Percentiles rank a stretch among this genome's conserved stretches.
These are phyloP conservation scores for Epicauta chinensis DNA, from an alignment of 1,140 invertebrate species.

Conservation along the genomic window DNA sequence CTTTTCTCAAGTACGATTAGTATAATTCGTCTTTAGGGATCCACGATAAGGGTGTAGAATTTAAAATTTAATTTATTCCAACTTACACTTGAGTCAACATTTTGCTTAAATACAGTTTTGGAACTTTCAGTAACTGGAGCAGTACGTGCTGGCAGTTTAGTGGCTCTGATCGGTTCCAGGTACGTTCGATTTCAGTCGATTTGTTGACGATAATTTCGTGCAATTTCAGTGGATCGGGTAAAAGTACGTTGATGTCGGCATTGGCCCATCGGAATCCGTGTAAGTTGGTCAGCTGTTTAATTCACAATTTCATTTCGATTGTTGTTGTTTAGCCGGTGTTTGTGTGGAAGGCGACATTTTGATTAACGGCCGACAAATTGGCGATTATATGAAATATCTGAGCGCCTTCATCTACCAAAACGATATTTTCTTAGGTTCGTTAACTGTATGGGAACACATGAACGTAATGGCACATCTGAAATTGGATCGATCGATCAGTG, in stretches of 20 bases:
- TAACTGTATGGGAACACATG: constrained; percentile 86
- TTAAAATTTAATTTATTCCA: constrained; percentile 22
- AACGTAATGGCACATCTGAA: constrained; percentile 81
- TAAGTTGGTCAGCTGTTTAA: too few relatives aligned
- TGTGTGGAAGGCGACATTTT: constrained; percentile 68
- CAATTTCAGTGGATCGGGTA: constrained; percentile 82
- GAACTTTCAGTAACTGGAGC: constrained; percentile 57
- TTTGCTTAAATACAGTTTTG: not conserved
- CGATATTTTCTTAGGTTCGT: constrained; percentile 78
- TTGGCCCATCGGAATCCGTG: constrained; percentile 72
- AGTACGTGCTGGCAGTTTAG: constrained; percentile 74
- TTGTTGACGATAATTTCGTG: not conserved
- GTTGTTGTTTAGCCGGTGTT: constrained; percentile 16
- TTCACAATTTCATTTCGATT: not conserved
- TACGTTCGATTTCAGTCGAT: constrained; percentile 36
- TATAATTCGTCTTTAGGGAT: too few relatives aligned
- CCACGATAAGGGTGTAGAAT: not conserved
- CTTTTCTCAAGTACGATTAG: too few relatives aligned
- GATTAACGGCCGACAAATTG: constrained; percentile 61
- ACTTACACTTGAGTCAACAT: not conserved
- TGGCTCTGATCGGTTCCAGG: constrained; percentile 88
- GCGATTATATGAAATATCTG: constrained; percentile 68
- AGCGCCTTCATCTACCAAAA: constrained; percentile 95
- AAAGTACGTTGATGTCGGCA: constrained; percentile 89
- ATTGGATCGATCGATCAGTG: constrained; percentile 59